Conservation (phyloP, 2,797 vertebrate species). For the Notoglanidium macrostoma region DNA sequence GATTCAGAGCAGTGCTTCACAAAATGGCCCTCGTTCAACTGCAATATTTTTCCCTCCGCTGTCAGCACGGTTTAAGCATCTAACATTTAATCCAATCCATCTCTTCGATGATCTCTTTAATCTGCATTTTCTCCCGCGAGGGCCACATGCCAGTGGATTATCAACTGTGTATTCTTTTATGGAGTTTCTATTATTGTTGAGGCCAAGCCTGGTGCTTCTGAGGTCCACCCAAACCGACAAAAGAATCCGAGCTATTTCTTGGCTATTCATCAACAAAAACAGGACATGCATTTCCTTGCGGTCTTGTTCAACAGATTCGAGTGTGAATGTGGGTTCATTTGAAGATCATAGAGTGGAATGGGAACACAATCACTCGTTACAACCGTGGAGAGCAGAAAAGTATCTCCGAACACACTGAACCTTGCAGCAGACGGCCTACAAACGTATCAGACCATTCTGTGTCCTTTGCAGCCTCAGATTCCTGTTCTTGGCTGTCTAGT, state of each 20-base stretch:
- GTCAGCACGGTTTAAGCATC: background rate
- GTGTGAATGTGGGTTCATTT: background rate
- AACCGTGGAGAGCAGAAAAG: background rate
- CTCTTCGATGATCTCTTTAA: slow-evolving; percentile 30
- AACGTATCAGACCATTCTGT: background rate
- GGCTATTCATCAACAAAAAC: background rate
- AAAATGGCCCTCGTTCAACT: slow-evolving; percentile 12
- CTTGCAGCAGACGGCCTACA: background rate
- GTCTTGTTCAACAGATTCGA: background rate
- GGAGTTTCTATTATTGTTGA: background rate
- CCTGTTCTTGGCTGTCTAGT: background rate
- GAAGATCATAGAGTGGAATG: background rate
- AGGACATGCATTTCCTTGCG: background rate
- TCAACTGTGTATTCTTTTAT: background rate
- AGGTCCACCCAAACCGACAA: background rate
- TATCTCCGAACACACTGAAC: background rate
- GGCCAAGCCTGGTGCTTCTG: background rate
- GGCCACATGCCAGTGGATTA: slow-evolving; percentile 25
- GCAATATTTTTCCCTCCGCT: background rate
- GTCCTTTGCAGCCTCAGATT: background rate
- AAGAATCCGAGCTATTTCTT: background rate
- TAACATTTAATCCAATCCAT: slow-evolving; percentile 36
- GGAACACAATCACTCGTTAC: background rate
- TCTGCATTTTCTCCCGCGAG: slow-evolving; percentile 22
- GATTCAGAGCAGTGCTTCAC: background rate